Evolutionary conservation across 2,113 vertebrate genomes (phyloP).

Genomic region (Ascaphus truei): DNA sequence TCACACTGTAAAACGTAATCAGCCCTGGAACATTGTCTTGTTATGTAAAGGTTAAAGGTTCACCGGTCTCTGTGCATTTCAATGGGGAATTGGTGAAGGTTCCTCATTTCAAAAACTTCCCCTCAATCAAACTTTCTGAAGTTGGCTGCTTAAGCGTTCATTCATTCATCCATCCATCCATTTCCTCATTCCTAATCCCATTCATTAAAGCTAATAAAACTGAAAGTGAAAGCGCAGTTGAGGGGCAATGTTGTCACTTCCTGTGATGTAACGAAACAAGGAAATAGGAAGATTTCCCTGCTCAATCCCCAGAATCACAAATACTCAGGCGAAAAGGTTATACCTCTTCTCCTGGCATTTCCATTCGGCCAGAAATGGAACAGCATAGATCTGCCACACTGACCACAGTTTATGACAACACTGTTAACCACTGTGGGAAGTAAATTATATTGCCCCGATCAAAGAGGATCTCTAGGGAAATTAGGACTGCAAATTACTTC

Average conservation of each 20-base stretch:
- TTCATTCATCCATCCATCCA: neutral
- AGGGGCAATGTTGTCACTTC: constrained; percentile 1
- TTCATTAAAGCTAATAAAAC: neutral
- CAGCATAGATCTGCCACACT: neutral
- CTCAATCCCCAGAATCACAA: neutral
- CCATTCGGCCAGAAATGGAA: neutral
- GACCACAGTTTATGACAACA: neutral
- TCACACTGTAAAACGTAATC: neutral
- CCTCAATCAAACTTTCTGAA: neutral
- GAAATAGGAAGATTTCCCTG: constrained; percentile 13
- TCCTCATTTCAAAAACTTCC: constrained; percentile 14
- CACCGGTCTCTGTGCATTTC: neutral
- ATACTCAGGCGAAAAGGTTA: neutral
- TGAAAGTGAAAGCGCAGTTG: constrained; percentile 3
- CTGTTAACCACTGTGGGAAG: neutral
- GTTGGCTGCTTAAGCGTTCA: neutral
- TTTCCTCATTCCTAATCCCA: neutral
- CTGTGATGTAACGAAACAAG: constrained; percentile 32
- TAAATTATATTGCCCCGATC: neutral
- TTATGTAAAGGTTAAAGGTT: neutral
- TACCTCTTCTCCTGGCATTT: constrained; percentile 1
- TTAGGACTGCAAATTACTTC: too few relatives aligned
- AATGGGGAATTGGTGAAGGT: neutral
- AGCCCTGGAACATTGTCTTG: neutral
- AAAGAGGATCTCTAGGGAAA: too few relatives aligned